phyloP scores from a whole-genome alignment of 2,113 vertebrate genomes.

The Nannospalax galili region DNA sequence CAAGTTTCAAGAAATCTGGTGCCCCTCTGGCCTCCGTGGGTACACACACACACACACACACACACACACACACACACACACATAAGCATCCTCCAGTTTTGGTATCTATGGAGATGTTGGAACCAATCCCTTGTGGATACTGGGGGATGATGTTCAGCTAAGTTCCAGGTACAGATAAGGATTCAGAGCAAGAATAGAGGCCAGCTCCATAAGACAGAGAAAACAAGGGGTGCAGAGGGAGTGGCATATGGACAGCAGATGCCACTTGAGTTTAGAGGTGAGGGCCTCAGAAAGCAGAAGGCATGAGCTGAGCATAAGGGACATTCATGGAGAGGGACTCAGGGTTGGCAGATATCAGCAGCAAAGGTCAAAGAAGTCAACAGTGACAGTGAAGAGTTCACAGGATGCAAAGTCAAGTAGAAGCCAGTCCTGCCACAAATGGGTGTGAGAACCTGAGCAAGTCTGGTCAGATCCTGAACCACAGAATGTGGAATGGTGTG shows the following conservation, averaged over 20 bases:
- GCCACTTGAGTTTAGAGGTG: background rate
- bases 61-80: no score
- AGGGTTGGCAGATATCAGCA: background rate
- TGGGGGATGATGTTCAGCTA: background rate
- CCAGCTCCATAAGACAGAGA: background rate
- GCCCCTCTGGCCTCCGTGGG: no score
- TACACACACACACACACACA: no score
- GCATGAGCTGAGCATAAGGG: background rate
- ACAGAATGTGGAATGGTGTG: background rate
- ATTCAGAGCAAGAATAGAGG: background rate
- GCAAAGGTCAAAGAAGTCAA: background rate
- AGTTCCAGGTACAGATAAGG: background rate
- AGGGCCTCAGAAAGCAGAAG: background rate
- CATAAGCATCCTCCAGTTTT: background rate
- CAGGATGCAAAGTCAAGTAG: constrained; percentile 20
- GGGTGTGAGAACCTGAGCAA: constrained; percentile 67
- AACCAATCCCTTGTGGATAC: background rate
- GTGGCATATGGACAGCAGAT: background rate
- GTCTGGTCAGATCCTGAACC: constrained; percentile 65
- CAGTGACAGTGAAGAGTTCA: background rate
- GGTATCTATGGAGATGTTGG: background rate
- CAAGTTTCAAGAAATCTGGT: no score
- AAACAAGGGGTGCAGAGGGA: background rate
- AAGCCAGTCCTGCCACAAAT: constrained; percentile 8
- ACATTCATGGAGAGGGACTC: background rate